These are phyloP conservation scores for Cosmia trapezina DNA, from an alignment of 2,888 invertebrate genomes.

Conservation along the genomic window DNA sequence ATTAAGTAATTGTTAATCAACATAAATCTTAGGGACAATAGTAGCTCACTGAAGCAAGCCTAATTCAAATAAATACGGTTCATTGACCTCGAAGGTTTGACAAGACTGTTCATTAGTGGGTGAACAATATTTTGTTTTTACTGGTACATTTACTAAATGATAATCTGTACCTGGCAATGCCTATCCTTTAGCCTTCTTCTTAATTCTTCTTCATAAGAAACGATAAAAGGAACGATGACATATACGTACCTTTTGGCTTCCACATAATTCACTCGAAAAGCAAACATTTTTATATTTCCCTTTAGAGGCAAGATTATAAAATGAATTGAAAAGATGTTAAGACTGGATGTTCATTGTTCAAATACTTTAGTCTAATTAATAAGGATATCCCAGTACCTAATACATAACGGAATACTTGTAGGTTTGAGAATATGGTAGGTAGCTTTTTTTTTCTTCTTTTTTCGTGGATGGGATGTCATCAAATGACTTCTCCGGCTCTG, in stretches of 20 bases:
- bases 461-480: no score
- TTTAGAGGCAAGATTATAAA: conserved; percentile 1
- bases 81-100: conserved; percentile 52
- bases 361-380: not conserved
- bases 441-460: no score
- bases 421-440: not conserved
- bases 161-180: no score
- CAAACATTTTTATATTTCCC: conserved; percentile 14
- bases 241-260: not conserved
- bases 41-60: conserved; percentile 47
- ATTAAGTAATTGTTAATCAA: conserved; percentile 28
- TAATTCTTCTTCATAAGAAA: not conserved
- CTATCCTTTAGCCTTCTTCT: not conserved
- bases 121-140: conserved; percentile 12
- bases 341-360: not conserved
- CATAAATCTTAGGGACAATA: conserved; percentile 50
- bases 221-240: not conserved
- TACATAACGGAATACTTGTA: not conserved
- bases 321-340: conserved; percentile 9
- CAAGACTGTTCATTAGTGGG: conserved; percentile 39
- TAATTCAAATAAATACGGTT: conserved; percentile 59
- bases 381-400: not conserved
- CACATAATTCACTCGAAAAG: not conserved
- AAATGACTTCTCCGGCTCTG: no score
- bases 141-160: not conserved